These are phyloP conservation scores for Amblyraja radiata DNA, from an alignment of 2,797 vertebrate genomes.

Conservation along the genomic window DNA sequence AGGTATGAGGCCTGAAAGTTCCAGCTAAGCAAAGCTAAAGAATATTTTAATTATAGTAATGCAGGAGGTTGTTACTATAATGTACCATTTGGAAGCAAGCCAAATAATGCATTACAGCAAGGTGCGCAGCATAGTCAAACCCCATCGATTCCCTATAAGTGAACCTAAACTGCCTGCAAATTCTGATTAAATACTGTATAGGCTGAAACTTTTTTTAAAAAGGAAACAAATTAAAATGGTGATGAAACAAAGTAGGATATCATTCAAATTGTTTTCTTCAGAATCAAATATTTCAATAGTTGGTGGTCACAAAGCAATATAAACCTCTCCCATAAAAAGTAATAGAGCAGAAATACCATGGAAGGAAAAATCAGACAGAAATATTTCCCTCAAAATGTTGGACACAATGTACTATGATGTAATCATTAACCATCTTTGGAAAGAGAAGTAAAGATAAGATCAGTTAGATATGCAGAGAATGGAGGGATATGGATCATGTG, in stretches of 20 bases:
- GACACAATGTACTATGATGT: neutral
- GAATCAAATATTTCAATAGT: neutral
- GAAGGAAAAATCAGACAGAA: neutral
- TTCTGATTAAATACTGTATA: conserved; percentile 7
- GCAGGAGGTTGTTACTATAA: conserved; percentile 27
- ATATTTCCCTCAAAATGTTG: neutral
- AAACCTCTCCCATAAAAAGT: neutral
- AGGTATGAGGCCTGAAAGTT: neutral
- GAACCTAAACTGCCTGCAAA: neutral
- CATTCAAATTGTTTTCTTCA: neutral
- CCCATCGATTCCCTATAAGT: conserved; percentile 11
- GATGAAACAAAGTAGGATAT: neutral
- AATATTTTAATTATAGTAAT: conserved; percentile 30
- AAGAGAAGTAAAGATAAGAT: too few relatives aligned
- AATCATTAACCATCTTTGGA: neutral
- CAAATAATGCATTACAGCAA: conserved; percentile 32
- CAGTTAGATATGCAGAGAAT: too few relatives aligned
- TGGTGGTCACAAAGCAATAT: neutral
- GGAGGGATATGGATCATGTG: too few relatives aligned
- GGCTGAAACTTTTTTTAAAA: neutral
- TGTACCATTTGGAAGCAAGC: conserved; percentile 2
- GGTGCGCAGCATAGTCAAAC: neutral
- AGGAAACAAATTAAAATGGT: neutral
- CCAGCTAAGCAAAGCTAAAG: conserved; percentile 28
- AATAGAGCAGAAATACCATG: neutral